These are phyloP conservation scores for Propithecus deckenii DNA, from an alignment of 2,797 vertebrate genomes.

Conservation along the genomic window DNA sequence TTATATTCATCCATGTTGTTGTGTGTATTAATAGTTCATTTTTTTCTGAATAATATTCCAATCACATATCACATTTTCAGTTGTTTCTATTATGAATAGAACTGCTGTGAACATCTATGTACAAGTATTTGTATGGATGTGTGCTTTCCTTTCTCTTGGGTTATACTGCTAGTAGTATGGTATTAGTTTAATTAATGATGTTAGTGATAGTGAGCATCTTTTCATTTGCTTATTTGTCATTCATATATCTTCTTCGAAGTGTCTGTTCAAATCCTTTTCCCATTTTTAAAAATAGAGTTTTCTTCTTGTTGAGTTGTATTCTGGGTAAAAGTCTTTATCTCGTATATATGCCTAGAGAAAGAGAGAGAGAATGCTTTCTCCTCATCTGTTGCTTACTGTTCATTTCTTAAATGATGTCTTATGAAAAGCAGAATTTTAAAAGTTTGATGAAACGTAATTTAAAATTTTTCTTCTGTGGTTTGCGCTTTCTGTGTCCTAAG, in stretches of 20 bases:
- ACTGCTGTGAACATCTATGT: background rate
- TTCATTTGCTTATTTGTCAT: background rate
- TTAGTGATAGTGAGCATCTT: background rate
- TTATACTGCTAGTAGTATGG: background rate
- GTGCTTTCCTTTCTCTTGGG: background rate
- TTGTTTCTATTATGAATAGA: background rate
- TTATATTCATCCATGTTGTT: conserved; percentile 17
- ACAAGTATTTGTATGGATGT: background rate
- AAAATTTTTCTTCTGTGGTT: background rate
- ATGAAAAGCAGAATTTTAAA: background rate
- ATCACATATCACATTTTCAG: background rate
- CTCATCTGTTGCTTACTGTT: background rate
- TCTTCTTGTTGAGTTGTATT: conserved; percentile 1
- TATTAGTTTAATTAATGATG: background rate
- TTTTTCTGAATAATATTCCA: background rate
- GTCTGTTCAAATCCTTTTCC: background rate
- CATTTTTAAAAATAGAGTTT: background rate
- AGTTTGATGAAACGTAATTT: background rate
- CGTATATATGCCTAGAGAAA: background rate
- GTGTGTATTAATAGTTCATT: background rate
- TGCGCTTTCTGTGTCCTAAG: background rate
- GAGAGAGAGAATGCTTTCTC: background rate
- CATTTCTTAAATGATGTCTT: conserved; percentile 20
- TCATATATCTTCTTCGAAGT: conserved; percentile 2
- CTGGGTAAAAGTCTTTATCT: background rate